These are phyloP conservation scores for Ptychoptera albimana DNA, from an alignment of 2,888 invertebrate genomes.

Conservation along the genomic window DNA sequence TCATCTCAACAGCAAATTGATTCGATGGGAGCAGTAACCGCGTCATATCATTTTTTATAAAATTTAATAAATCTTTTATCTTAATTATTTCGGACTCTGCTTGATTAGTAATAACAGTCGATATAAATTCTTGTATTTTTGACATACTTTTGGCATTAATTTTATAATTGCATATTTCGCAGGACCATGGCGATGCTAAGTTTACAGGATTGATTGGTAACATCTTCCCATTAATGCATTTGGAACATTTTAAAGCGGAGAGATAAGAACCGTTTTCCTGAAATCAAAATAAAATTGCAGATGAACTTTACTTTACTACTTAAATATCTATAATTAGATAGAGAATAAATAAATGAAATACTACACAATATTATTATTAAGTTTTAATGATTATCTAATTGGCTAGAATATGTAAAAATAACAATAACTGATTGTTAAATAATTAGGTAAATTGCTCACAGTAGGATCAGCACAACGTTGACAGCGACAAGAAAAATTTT, in stretches of 20 bases:
- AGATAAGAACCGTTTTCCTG: slow-evolving; percentile 28
- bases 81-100: slow-evolving; percentile 22
- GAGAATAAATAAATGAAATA: too few species aligned
- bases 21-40: slow-evolving; percentile 26
- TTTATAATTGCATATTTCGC: slow-evolving; percentile 38
- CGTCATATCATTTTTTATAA: slow-evolving; percentile 26
- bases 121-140: slow-evolving; percentile 25
- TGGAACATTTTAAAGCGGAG: slow-evolving; percentile 30
- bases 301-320: too few species aligned
- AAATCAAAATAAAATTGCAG: slow-evolving; percentile 5
- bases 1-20: slow-evolving; percentile 28
- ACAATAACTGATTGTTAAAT: slow-evolving; percentile 30
- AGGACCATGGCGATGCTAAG: slow-evolving; percentile 44
- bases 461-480: slow-evolving; percentile 52
- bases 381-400: too few species aligned
- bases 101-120: slow-evolving; percentile 26
- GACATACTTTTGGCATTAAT: slow-evolving; percentile 22
- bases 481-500: slow-evolving; percentile 54
- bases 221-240: slow-evolving; percentile 24
- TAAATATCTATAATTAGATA: too few species aligned
- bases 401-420: too few species aligned
- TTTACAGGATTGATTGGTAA: slow-evolving; percentile 44
- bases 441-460: slow-evolving; percentile 30
- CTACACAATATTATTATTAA: too few species aligned
- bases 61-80: slow-evolving; percentile 22